Evolutionary conservation across 1,140 invertebrate genomes (phyloP).

Genomic region (Bombus terrestris): DNA sequence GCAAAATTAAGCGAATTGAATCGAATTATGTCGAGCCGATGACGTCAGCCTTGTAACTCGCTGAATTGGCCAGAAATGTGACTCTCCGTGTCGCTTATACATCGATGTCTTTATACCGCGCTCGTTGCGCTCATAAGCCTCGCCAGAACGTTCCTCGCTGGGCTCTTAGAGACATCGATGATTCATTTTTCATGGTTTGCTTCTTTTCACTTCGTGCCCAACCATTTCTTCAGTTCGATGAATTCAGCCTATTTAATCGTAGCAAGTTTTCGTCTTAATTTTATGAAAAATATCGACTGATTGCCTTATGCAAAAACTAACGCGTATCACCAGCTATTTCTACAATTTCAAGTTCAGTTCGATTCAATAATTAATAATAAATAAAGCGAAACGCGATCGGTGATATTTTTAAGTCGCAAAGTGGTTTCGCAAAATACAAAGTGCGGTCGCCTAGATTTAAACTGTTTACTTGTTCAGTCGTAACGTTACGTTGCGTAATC

Average conservation of each 20-base stretch:
- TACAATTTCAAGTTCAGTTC: background rate
- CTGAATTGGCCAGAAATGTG: conserved; percentile 80
- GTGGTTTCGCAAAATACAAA: no score
- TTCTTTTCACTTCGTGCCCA: background rate
- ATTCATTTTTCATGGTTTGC: conserved; percentile 13
- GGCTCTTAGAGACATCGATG: background rate
- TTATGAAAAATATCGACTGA: background rate
- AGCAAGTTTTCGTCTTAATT: background rate
- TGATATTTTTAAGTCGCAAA: no score
- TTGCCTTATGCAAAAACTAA: no score
- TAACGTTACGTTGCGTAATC: background rate
- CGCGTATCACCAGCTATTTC: background rate
- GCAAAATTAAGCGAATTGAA: conserved; percentile 81
- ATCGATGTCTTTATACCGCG: conserved; percentile 40
- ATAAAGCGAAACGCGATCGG: no score
- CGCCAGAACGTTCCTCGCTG: conserved; percentile 13
- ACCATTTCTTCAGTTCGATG: background rate
- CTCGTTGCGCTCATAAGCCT: background rate
- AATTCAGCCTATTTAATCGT: background rate
- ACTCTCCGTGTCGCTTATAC: conserved; percentile 53
- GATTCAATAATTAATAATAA: no score
- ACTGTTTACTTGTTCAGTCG: background rate
- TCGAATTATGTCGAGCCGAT: conserved; percentile 80
- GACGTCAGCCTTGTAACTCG: conserved; percentile 79
- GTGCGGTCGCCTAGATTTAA: background rate